These are phyloP conservation scores for Pogonomyrmex californicus DNA, from an alignment of 1,140 invertebrate species.

Conservation along the genomic window DNA sequence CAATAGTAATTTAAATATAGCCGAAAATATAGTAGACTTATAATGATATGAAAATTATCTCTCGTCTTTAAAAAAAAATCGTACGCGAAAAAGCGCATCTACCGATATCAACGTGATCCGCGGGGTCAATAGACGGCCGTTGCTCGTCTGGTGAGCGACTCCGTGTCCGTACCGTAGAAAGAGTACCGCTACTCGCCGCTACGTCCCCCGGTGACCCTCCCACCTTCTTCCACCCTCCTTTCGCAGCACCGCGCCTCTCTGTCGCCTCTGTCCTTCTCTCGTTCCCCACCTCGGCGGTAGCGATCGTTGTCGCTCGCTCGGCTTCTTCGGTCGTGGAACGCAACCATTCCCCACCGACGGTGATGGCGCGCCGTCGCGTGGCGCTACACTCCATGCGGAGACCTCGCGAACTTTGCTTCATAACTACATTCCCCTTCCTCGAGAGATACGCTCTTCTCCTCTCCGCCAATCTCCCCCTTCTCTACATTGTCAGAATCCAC, in stretches of 20 bases:
- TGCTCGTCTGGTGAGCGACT: slow-evolving; percentile 82
- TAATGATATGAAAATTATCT: neutral
- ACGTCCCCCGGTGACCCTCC: slow-evolving; percentile 79
- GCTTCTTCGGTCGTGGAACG: slow-evolving; percentile 53
- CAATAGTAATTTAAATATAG: neutral
- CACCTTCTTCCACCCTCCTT: slow-evolving; percentile 55
- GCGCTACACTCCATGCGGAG: slow-evolving; percentile 78
- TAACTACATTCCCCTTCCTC: slow-evolving; percentile 57
- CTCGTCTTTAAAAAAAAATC: slow-evolving; percentile 1
- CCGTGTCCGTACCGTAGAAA: slow-evolving; percentile 76
- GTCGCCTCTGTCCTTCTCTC: slow-evolving; percentile 43
- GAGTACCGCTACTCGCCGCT: slow-evolving; percentile 86
- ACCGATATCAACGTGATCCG: slow-evolving; percentile 48
- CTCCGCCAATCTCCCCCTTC: slow-evolving; percentile 12
- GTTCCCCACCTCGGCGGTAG: slow-evolving; percentile 18
- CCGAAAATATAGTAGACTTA: neutral
- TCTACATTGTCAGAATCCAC: slow-evolving; percentile 37
- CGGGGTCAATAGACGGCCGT: slow-evolving; percentile 85
- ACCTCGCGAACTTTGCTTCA: slow-evolving; percentile 79
- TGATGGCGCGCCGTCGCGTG: slow-evolving; percentile 77
- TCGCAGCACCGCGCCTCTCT: slow-evolving; percentile 17
- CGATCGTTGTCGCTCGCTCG: slow-evolving; percentile 33
- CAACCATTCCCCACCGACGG: neutral
- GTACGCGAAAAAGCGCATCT: neutral
- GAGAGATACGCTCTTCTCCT: slow-evolving; percentile 30